Base-by-base conservation (phyloP, 2,888 invertebrate genomes). In the Drosophila dives region DNA sequence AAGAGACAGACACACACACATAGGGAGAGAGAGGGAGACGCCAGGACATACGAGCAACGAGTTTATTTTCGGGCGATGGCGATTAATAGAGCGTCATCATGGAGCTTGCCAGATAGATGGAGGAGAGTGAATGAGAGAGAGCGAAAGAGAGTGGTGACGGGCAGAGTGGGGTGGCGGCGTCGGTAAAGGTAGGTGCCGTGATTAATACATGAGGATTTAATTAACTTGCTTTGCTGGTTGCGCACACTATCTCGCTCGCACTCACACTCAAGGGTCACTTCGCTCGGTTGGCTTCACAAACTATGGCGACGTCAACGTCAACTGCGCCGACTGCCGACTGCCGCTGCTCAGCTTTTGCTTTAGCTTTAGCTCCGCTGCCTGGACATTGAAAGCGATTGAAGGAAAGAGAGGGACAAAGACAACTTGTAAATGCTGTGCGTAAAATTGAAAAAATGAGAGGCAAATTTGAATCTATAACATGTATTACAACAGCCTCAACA, bases 201-300 rank as follows among this genome's bases (percentile, higher is more conserved):
- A 91, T 91, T 90, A 91, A 91, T 91, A 88, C 91, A 83, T 80
- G 83, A 89, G 89, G 84, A 91, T 91, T 91, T 91, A 91, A 91
- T 91, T 91, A 91, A 91, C 91, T 91, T 90, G 81, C 78, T 75
- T 68, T 85, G 77, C 56, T 77, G 82, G 62, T 64, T 68, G 71
- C 72, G 36, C 68, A 72, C 66, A 55, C 83, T 66, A 33, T 82
- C 80, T 85, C 77, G 59, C 75, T 82, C 82, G 58, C 86, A 74
- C 86, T 48, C 38, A 12, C 50, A 61, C 61, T 34, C 40, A 60
- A 38, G 55, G 50, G 64, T 45, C 71, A 61, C 63, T 58, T 49
- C 36, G 51, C 29, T 32, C 48, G 65, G 38, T 51, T 56, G 45
- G 58, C 53, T 67, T 70, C 73, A 73, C 64, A 77, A 76, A 70